A percentile compares a stretch with the other conserved stretches of the same genome.
Conservation (phyloP, 2,797 vertebrate genomes). For the Decapterus maruadsi region DNA sequence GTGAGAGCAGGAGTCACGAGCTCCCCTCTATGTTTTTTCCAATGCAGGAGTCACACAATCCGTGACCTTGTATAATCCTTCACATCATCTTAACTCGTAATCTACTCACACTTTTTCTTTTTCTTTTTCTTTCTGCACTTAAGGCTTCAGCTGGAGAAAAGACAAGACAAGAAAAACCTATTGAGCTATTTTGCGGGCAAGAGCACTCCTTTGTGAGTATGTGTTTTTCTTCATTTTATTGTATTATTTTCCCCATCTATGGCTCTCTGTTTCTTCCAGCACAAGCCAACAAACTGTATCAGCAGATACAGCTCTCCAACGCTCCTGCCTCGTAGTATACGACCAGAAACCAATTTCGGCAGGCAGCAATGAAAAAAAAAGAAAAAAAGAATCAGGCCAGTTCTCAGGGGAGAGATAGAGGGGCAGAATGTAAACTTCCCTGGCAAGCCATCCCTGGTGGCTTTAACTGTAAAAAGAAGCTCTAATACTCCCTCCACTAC, state of each 20-base stretch:
- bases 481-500: conserved; percentile 68
- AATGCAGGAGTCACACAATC: conserved; percentile 51
- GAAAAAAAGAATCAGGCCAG: conserved; percentile 79
- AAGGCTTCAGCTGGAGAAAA: conserved; percentile 78
- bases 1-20: conserved; percentile 58
- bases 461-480: conserved; percentile 77
- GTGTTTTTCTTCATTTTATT: conserved; percentile 19
- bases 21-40: conserved; percentile 47
- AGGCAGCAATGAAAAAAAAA: conserved; percentile 73
- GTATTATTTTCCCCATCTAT: conserved; percentile 52
- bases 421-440: conserved; percentile 84
- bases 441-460: conserved; percentile 77
- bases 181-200: conserved; percentile 59
- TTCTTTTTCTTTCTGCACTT: neutral
- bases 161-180: conserved; percentile 53
- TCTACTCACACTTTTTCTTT: conserved; percentile 23
- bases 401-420: conserved; percentile 80
- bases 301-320: conserved; percentile 74
- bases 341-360: conserved; percentile 82
- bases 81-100: conserved; percentile 54
- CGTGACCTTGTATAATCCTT: conserved; percentile 68
- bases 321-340: conserved; percentile 66
- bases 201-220: conserved; percentile 40
- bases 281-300: conserved; percentile 75
- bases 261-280: conserved; percentile 60